These are phyloP conservation scores for Takifugu bimaculatus DNA, from an alignment of 2,113 vertebrate genomes.

Conservation along the genomic window DNA sequence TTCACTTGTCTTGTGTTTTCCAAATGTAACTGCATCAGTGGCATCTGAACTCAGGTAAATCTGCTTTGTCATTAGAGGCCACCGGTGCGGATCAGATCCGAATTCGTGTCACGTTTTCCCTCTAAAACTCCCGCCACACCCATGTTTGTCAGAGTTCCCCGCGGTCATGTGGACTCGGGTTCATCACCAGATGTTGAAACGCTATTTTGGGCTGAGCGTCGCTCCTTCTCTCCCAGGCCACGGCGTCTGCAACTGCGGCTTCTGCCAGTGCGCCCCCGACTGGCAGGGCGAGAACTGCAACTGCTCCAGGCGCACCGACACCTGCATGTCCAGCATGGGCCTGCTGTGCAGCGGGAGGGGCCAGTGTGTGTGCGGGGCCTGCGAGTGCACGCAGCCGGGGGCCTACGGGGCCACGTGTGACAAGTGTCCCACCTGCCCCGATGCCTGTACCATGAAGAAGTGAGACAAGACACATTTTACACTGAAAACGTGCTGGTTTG, in stretches of 20 bases:
- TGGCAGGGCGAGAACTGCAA: constrained; percentile 95
- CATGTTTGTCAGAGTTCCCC: not conserved
- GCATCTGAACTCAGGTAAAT: too few species aligned
- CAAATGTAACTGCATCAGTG: too few species aligned
- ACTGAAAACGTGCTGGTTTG: not conserved
- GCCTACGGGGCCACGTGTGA: constrained; percentile 92
- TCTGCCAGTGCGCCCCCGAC: constrained; percentile 87
- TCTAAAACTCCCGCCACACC: not conserved
- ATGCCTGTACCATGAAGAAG: constrained; percentile 97
- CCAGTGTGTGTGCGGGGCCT: constrained; percentile 88
- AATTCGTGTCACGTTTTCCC: constrained; percentile 2
- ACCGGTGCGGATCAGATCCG: not conserved
- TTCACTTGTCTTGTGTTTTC: not conserved
- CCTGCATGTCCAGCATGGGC: constrained; percentile 88
- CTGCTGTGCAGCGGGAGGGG: constrained; percentile 90
- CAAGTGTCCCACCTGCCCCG: constrained; percentile 95
- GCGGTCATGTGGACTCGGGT: not conserved
- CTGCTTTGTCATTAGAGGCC: not conserved
- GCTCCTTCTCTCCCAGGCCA: constrained; percentile 76
- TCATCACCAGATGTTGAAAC: not conserved
- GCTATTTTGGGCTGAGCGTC: not conserved
- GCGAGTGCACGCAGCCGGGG: constrained; percentile 90
- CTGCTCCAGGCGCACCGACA: constrained; percentile 89
- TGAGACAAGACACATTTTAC: constrained; percentile 47
- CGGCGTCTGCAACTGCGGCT: constrained; percentile 89